Evolutionary conservation across 2,888 invertebrate species (phyloP).

Genomic region (Pasiphila rectangulata): DNA sequence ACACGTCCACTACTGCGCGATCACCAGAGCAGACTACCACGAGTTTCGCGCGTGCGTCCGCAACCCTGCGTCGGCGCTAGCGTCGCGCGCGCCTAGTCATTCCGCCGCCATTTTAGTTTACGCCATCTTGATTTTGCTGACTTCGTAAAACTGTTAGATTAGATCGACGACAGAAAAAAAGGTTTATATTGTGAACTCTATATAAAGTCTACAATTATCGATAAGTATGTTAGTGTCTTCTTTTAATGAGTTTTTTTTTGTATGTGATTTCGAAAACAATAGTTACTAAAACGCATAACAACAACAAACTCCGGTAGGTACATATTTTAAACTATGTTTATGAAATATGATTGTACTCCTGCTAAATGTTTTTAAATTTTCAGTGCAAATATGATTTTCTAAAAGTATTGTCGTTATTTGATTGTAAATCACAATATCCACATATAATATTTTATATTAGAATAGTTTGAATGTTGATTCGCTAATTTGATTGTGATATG

Average conservation of each 20-base stretch:
- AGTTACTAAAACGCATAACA: too few relatives aligned
- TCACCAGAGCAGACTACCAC: constrained; percentile 90
- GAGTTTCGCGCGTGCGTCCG: constrained; percentile 91
- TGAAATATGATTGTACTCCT: neutral
- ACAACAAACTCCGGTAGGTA: too few relatives aligned
- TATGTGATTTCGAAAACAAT: too few relatives aligned
- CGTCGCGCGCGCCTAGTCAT: constrained; percentile 78
- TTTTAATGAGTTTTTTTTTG: too few relatives aligned
- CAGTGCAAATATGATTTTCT: neutral
- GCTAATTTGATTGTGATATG: constrained; percentile 75
- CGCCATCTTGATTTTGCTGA: constrained; percentile 64
- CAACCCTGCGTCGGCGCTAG: constrained; percentile 88
- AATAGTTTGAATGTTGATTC: constrained; percentile 48
- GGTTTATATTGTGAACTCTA: too few relatives aligned
- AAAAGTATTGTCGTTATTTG: constrained; percentile 37
- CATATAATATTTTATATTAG: constrained; percentile 51
- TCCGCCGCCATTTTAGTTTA: constrained; percentile 69
- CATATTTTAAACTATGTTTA: too few relatives aligned
- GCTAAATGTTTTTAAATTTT: neutral
- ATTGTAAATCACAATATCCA: constrained; percentile 46
- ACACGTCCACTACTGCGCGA: constrained; percentile 92
- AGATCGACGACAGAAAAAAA: neutral
- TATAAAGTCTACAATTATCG: too few relatives aligned
- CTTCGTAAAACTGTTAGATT: constrained; percentile 31
- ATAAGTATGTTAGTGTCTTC: too few relatives aligned